A percentile compares a stretch with the other conserved stretches of the same genome.
Evolutionary conservation across 2,113 vertebrate species (phyloP).

Genomic region (Eidolon helvum): DNA sequence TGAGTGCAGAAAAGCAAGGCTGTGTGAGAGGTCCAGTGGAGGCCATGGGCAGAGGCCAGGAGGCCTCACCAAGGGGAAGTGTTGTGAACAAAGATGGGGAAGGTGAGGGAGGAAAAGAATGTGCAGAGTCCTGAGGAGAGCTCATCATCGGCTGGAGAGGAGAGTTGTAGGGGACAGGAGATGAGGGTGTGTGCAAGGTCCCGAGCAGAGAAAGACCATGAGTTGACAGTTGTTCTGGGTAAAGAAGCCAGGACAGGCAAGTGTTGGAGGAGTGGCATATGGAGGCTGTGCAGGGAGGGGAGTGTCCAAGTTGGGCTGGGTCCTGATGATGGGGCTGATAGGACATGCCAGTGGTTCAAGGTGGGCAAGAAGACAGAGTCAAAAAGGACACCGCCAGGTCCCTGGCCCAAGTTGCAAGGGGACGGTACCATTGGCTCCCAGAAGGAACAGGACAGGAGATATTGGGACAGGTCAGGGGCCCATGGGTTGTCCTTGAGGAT

Average conservation of each 20-base stretch:
- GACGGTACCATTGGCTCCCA: background rate
- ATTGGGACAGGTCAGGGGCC: rapidly evolving
- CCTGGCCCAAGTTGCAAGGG: background rate
- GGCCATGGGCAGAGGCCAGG: background rate
- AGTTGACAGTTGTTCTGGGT: background rate
- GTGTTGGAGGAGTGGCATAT: too few relatives aligned
- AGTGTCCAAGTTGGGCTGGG: background rate
- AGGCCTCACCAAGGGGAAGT: background rate
- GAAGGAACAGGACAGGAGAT: background rate
- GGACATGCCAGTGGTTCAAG: background rate
- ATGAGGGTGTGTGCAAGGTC: background rate
- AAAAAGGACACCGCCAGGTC: too few relatives aligned
- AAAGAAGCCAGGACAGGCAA: background rate
- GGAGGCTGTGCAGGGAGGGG: background rate
- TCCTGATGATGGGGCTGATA: too few relatives aligned
- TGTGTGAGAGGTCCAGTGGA: background rate
- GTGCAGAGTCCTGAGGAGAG: background rate
- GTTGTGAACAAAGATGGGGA: background rate
- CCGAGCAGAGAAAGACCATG: too few relatives aligned
- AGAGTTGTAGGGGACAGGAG: background rate
- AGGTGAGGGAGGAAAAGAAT: rapidly evolving
- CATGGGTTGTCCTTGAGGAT: rapidly evolving
- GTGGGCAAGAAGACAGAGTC: background rate
- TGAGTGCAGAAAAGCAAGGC: background rate
- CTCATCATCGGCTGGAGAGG: background rate